Evolutionary conservation across 2,797 vertebrate species (phyloP).

Genomic region (Arrhamphus sclerolepis): DNA sequence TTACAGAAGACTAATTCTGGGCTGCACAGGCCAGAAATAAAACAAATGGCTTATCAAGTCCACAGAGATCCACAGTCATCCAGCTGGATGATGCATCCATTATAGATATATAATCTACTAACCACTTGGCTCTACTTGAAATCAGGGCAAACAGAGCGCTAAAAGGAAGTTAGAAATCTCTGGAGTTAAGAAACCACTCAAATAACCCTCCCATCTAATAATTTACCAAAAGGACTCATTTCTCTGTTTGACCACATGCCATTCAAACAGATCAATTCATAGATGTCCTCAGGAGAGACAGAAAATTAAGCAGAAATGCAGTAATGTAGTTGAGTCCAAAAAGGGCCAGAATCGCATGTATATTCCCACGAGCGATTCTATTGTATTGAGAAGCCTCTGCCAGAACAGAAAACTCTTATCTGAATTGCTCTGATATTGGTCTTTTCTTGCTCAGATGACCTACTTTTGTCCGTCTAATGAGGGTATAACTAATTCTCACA

Average conservation of each 20-base stretch:
- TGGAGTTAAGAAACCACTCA: conserved; percentile 10
- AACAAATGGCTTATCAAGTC: conserved; percentile 25
- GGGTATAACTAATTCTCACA: neutral
- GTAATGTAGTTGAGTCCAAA: conserved; percentile 20
- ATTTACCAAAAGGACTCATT: conserved; percentile 41
- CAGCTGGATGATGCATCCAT: conserved; percentile 10
- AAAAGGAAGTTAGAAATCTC: conserved; percentile 18
- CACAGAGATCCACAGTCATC: neutral
- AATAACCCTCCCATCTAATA: conserved; percentile 34
- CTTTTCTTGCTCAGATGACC: conserved; percentile 6
- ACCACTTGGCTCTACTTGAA: conserved; percentile 11
- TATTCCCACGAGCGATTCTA: neutral
- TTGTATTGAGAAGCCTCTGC: conserved; percentile 28
- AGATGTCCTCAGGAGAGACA: conserved; percentile 34
- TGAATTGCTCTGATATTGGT: conserved; percentile 13
- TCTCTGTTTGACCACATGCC: conserved; percentile 31
- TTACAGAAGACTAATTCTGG: conserved; percentile 17
- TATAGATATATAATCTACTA: conserved; percentile 22
- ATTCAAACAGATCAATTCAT: conserved; percentile 26
- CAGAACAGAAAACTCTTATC: neutral
- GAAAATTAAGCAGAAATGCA: too few species aligned
- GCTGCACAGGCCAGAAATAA: conserved; percentile 6
- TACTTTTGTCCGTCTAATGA: conserved; percentile 10
- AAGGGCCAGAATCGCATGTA: conserved; percentile 12
- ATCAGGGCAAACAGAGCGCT: conserved; percentile 1